Evolutionary conservation across 1,140 invertebrate species (phyloP).

Genomic region (Batillaria attramentaria): DNA sequence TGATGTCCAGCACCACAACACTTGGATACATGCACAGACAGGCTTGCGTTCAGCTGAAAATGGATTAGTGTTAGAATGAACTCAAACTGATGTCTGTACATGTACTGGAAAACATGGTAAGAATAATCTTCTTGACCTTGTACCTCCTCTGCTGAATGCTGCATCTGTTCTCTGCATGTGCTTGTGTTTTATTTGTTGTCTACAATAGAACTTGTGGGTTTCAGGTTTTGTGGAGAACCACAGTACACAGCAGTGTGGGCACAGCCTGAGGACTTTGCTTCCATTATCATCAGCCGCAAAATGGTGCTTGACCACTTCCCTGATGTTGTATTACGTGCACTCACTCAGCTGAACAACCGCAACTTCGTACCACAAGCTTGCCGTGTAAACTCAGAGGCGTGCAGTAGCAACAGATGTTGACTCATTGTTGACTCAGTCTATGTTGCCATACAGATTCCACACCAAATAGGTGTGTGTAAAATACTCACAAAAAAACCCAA

Average conservation of each 20-base stretch:
- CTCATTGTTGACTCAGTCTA: no score
- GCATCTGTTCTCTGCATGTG: not conserved
- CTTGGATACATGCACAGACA: no score
- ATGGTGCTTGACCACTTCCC: conserved; percentile 73
- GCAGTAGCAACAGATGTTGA: not conserved
- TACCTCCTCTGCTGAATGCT: no score
- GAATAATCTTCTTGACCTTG: no score
- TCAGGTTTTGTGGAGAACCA: conserved; percentile 47
- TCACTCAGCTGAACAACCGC: conserved; percentile 50
- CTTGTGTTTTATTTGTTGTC: not conserved
- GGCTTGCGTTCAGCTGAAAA: no score
- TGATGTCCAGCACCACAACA: no score
- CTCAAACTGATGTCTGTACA: no score
- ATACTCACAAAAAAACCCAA: no score
- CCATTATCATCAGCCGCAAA: conserved; percentile 70
- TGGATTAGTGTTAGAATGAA: no score
- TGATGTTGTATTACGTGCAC: conserved; percentile 52
- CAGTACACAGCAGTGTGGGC: conserved; percentile 68
- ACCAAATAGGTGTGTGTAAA: no score
- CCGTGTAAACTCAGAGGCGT: not conserved
- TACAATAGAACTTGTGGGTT: not conserved
- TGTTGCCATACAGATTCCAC: no score
- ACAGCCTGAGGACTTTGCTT: conserved; percentile 63
- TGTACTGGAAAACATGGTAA: no score
- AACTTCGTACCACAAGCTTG: conserved; percentile 42